Evolutionary conservation across 2,113 vertebrate species (phyloP).

Genomic region (Hydrolagus affinis): DNA sequence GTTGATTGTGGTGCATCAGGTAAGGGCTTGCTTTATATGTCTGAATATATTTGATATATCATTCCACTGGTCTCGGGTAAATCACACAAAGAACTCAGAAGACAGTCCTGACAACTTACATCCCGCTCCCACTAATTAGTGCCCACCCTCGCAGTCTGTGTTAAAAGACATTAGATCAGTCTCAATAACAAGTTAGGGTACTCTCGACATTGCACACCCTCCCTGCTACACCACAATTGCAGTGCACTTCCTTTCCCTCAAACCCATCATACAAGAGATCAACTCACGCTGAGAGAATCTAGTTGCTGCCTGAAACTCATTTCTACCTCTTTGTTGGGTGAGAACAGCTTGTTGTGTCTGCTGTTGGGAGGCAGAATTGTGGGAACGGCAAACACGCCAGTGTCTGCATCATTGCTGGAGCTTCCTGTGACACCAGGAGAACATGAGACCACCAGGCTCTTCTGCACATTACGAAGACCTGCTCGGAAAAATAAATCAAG

Average conservation of each 20-base stretch:
- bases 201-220: background rate
- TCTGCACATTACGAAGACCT: constrained; percentile 77
- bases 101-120: no score
- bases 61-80: no score
- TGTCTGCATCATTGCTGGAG: constrained; percentile 59
- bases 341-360: constrained; percentile 78
- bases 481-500: background rate
- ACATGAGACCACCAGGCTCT: constrained; percentile 69
- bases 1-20: no score
- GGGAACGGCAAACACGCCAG: constrained; percentile 81
- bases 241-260: background rate
- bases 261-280: background rate
- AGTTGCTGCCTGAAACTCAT: constrained; percentile 84
- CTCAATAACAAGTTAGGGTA: background rate
- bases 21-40: no score
- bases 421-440: constrained; percentile 46
- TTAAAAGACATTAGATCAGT: no score
- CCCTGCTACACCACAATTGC: background rate
- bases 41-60: no score
- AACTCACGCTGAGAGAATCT: constrained; percentile 86
- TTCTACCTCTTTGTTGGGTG: constrained; percentile 85
- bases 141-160: background rate
- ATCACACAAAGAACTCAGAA: no score
- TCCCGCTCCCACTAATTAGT: background rate
- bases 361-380: constrained; percentile 91